These are phyloP conservation scores for Morus bassanus DNA, from an alignment of 2,797 vertebrate genomes.

Conservation along the genomic window DNA sequence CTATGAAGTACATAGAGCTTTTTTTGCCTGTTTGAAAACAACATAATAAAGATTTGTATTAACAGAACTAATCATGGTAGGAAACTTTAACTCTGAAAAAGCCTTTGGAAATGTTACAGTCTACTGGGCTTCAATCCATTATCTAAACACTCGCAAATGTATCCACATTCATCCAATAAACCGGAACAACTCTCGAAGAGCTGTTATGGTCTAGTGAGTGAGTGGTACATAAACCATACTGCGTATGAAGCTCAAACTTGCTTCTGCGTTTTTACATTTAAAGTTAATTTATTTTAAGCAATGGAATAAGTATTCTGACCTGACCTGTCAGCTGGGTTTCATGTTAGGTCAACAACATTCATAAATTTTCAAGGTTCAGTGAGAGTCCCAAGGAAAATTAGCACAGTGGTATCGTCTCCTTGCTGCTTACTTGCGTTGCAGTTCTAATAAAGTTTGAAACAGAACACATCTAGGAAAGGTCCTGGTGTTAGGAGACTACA, in stretches of 20 bases:
- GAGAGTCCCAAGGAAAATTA: neutral
- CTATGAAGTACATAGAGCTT: neutral
- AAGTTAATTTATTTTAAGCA: conserved; percentile 11
- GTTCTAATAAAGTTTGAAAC: neutral
- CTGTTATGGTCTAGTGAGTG: neutral
- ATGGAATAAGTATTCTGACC: neutral
- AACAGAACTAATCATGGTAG: neutral
- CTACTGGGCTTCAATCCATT: conserved; percentile 34
- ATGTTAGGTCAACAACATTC: neutral
- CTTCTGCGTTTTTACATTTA: neutral
- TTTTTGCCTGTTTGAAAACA: conserved; percentile 24
- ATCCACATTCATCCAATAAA: neutral
- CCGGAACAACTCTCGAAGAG: neutral
- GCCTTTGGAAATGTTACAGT: conserved; percentile 28
- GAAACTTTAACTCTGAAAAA: conserved; percentile 41
- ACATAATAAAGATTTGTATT: conserved; percentile 33
- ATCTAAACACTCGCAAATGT: conserved; percentile 50
- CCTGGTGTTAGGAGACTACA: neutral
- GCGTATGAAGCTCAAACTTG: neutral
- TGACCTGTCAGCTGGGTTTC: neutral
- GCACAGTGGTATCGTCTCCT: neutral
- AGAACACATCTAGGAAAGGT: neutral
- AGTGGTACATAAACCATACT: neutral
- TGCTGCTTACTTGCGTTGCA: neutral
- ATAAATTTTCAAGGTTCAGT: neutral